Conservation (phyloP, 1,140 invertebrate species). For the Amphibalanus amphitrite region DNA sequence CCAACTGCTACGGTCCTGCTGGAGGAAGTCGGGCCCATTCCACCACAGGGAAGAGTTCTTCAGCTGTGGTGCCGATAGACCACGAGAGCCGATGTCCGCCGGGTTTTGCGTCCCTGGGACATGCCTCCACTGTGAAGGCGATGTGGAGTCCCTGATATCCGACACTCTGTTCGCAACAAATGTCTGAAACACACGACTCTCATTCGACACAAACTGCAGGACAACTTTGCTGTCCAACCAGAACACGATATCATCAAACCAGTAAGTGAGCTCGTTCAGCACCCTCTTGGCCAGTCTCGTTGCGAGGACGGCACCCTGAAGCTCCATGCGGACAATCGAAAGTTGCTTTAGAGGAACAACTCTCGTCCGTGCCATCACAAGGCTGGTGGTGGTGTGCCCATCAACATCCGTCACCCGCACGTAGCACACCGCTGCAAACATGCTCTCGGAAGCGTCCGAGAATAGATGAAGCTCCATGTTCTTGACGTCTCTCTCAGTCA, state of each 20-base stretch:
- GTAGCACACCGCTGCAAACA: constrained; percentile 20
- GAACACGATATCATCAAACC: constrained; percentile 6
- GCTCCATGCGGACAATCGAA: constrained; percentile 31
- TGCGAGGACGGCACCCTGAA: constrained; percentile 27
- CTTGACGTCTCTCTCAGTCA: too few species aligned
- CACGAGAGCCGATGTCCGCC: constrained; percentile 11
- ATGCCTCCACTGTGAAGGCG: constrained; percentile 10
- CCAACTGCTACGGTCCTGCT: too few species aligned
- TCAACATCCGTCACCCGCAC: constrained; percentile 12
- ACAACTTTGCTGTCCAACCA: constrained; percentile 15
- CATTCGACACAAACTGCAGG: constrained; percentile 6
- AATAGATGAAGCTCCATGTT: constrained; percentile 19
- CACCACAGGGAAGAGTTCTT: too few species aligned
- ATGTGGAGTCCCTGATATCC: constrained; percentile 18
- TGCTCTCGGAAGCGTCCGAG: constrained; percentile 21
- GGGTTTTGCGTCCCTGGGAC: too few species aligned
- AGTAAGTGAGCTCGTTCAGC: constrained; percentile 6
- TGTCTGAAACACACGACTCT: constrained; percentile 9
- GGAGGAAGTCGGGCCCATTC: too few species aligned
- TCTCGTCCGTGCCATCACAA: constrained; percentile 23
- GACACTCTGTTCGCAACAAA: constrained; percentile 16
- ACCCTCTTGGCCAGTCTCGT: constrained; percentile 17
- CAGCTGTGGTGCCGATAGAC: too few species aligned
- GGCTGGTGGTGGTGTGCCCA: constrained; percentile 10
- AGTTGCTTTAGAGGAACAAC: constrained; percentile 30